A percentile compares a stretch with the other conserved stretches of the same genome.
These are phyloP conservation scores for Rhinopithecus roxellana DNA, from an alignment of 2,113 vertebrate species.

Conservation along the genomic window DNA sequence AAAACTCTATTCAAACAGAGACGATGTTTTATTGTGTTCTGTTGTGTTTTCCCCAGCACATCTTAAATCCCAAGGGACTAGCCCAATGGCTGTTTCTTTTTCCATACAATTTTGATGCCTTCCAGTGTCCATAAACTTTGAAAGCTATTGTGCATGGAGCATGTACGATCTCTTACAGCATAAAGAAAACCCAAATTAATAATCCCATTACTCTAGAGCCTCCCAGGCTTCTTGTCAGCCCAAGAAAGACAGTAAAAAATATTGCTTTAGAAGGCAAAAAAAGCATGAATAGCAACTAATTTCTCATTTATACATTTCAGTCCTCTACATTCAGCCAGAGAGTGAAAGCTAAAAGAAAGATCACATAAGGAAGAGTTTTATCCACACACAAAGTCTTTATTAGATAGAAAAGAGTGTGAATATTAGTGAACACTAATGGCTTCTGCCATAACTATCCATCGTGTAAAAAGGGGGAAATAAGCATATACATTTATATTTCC, in stretches of 20 bases:
- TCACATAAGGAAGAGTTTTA: neutral
- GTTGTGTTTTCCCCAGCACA: neutral
- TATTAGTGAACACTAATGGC: neutral
- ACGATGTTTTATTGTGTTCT: neutral
- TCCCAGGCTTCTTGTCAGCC: neutral
- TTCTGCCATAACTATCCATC: neutral
- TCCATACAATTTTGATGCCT: neutral
- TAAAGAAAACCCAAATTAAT: neutral
- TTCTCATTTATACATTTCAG: neutral
- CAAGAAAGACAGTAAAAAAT: neutral
- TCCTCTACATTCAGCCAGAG: neutral
- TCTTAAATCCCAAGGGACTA: conserved; percentile 29
- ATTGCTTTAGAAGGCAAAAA: neutral
- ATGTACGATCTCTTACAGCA: neutral
- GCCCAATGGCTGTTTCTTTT: neutral
- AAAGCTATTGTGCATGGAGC: neutral
- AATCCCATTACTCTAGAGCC: neutral
- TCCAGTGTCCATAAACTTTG: neutral
- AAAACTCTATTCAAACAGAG: neutral
- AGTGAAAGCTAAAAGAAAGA: neutral
- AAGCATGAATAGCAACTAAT: neutral
- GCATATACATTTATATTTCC: neutral
- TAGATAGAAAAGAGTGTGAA: neutral
- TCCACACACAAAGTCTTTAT: neutral
- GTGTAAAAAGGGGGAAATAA: neutral